Percentiles rank a stretch among this genome's conserved stretches.
phyloP scores from a whole-genome alignment of 2,113 vertebrate species.

The Lontra canadensis region DNA sequence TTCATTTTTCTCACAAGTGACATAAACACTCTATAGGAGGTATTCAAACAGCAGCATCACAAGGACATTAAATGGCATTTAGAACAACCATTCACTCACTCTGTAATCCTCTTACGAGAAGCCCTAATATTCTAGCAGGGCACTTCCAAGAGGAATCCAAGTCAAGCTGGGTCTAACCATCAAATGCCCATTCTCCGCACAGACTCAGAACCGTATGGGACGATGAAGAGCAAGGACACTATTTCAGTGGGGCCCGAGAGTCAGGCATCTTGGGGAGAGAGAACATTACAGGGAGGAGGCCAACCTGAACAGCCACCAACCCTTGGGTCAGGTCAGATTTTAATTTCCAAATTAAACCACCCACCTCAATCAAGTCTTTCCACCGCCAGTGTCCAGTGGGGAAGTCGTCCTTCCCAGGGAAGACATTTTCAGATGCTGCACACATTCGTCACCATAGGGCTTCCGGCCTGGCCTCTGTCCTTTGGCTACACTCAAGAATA shows the following conservation, averaged over 20 bases:
- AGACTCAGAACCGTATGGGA: neutral
- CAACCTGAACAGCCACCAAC: neutral
- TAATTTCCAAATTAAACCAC: neutral
- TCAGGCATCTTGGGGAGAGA: too few species aligned
- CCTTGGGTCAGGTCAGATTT: neutral
- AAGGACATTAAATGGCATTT: neutral
- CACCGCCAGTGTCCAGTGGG: neutral
- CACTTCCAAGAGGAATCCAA: neutral
- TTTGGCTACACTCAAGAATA: neutral
- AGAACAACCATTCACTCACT: neutral
- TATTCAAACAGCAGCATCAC: neutral
- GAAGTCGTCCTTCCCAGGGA: neutral
- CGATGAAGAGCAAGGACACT: fast-evolving
- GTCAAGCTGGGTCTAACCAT: neutral
- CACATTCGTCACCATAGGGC: neutral
- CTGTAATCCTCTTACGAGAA: neutral
- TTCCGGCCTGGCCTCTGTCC: neutral
- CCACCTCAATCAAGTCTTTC: neutral
- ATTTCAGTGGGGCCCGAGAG: fast-evolving
- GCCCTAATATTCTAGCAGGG: neutral
- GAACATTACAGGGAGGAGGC: neutral
- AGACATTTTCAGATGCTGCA: neutral
- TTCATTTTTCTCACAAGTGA: neutral
- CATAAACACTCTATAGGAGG: neutral
- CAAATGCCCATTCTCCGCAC: neutral